Percentiles rank a stretch among this genome's conserved stretches.
phyloP scores from a whole-genome alignment of 2,888 invertebrate species.

The Athalia circularis region DNA sequence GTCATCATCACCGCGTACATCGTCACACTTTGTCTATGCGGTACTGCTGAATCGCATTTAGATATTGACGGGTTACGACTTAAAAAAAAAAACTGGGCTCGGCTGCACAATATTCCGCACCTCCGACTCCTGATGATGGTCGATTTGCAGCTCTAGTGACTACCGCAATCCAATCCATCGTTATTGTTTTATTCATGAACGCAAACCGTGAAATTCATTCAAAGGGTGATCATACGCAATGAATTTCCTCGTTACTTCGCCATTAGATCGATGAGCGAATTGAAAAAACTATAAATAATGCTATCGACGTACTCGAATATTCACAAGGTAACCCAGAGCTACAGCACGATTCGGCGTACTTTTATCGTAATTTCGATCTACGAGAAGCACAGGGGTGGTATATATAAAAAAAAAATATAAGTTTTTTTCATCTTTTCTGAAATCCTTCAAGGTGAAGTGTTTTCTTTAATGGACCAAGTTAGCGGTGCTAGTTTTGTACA shows the following conservation, averaged over 20 bases:
- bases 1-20: too few relatives aligned
- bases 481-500: background rate
- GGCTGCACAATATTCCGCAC: conserved; percentile 4
- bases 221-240: background rate
- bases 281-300: background rate
- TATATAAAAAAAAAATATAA: too few relatives aligned
- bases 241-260: background rate
- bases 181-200: conserved; percentile 40
- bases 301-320: too few relatives aligned
- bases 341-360: too few relatives aligned
- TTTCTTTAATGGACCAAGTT: background rate
- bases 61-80: conserved; percentile 5
- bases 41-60: background rate
- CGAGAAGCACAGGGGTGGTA: too few relatives aligned
- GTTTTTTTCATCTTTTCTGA: too few relatives aligned
- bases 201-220: conserved; percentile 16
- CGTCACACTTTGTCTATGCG: too few relatives aligned
- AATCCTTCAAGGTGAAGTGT: background rate
- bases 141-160: too few relatives aligned
- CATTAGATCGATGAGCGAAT: background rate
- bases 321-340: too few relatives aligned
- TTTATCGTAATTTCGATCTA: too few relatives aligned
- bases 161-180: background rate
- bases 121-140: too few relatives aligned
- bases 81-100: conserved; percentile 40